Base-by-base conservation (phyloP, 2,113 vertebrate species). In the Brienomyrus brachyistius region DNA sequence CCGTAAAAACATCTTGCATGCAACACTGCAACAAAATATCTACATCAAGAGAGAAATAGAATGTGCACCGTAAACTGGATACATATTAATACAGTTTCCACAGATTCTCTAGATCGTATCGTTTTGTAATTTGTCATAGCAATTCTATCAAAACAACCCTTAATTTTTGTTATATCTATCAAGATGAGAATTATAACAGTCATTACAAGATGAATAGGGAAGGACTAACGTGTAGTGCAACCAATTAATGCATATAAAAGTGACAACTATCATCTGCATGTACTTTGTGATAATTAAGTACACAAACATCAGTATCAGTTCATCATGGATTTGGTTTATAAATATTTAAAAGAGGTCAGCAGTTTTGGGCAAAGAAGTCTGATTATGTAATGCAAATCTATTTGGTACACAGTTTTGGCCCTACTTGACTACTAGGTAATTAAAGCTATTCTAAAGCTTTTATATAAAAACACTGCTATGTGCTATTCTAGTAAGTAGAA, bases 381-480 rank as follows among this genome's bases (percentile, higher is more conserved):
- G 74, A 80, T 80, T 43, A 43, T 2, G 35, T 80, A 43, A 80
- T 80, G 74, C 15, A 35, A 40, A 19, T 35, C 74, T 80, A 19
- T 80, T 80, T 80, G 35, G 35, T 40, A 70, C 62, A 31, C 27
- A 31, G 9, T 70, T 31, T 6, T 80, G 74, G 43, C 31, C 74
- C 13, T 80, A 43, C 48, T 52, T 35, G 27, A 35, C 31, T 4
- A 54, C 85, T 54, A n/a, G 51, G 85, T 19, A 35, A 54, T 52
- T 35, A 87, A 87, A 87, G 51, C 56, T 87, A 54, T 40, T 87
- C 51, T 86, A 15, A 51, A 86, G 50, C 84, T 52, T 48, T 54
- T 40, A 27, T 19, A 54, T 56, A 48, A 86, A 85, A 51, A 50
- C 83, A 50, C 17, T 51, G 9, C 9, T 27, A 86, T 51, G 83